phyloP scores from a whole-genome alignment of 2,888 invertebrate species.

The Galerucella nymphaeae region DNA sequence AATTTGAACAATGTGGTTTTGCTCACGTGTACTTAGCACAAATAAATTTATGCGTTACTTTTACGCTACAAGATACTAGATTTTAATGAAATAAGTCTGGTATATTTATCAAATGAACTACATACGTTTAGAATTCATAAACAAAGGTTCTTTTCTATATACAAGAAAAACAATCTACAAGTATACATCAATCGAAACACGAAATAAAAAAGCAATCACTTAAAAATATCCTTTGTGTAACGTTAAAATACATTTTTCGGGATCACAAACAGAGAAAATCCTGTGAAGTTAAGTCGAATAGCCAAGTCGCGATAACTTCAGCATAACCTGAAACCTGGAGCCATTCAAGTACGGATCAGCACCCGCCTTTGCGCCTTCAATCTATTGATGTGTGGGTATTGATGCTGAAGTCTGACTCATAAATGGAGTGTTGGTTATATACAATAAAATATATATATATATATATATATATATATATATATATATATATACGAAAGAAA shows the following conservation, averaged over 20 bases:
- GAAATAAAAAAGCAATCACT: constrained; percentile 20
- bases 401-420: constrained; percentile 39
- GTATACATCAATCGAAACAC: not conserved
- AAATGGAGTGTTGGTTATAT: constrained; percentile 36
- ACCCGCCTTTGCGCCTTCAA: constrained; percentile 37
- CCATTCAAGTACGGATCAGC: constrained; percentile 42
- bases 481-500: constrained; percentile 28
- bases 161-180: not conserved
- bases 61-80: no score
- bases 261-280: constrained; percentile 41
- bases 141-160: not conserved
- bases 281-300: constrained; percentile 40
- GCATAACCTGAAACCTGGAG: constrained; percentile 39
- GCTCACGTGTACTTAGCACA: no score
- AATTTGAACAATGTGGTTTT: no score
- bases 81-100: no score
- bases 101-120: no score
- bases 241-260: constrained; percentile 27
- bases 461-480: constrained; percentile 28
- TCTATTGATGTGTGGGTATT: constrained; percentile 44
- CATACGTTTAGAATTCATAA: no score
- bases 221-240: constrained; percentile 7
- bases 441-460: constrained; percentile 35
- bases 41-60: no score
- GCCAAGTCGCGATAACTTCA: constrained; percentile 43